These are phyloP conservation scores for Choristoneura fumiferana DNA, from an alignment of 1,140 invertebrate species.

Conservation along the genomic window DNA sequence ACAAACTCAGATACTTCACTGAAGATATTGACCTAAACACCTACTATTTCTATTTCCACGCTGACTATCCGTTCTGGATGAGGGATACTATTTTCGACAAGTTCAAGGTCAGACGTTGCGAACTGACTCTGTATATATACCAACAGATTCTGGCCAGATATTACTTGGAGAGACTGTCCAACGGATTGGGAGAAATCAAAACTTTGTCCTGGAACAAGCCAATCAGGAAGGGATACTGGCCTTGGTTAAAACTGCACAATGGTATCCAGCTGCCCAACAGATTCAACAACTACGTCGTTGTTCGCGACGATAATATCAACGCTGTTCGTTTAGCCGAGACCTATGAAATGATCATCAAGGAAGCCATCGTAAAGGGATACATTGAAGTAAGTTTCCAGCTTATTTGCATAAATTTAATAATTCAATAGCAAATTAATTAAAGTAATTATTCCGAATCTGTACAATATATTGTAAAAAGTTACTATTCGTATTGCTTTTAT, in stretches of 20 bases:
- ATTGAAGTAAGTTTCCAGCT: slow-evolving; percentile 68
- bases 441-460: no score
- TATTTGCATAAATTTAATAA: no score
- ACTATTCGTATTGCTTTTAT: slow-evolving; percentile 3
- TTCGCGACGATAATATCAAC: slow-evolving; percentile 73
- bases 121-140: slow-evolving; percentile 80
- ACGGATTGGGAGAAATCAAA: slow-evolving; percentile 79
- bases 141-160: slow-evolving; percentile 82
- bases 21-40: slow-evolving; percentile 85
- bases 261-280: slow-evolving; percentile 82
- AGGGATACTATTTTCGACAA: slow-evolving; percentile 77
- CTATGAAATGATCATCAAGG: slow-evolving; percentile 80
- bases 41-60: slow-evolving; percentile 84
- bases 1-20: slow-evolving; percentile 81
- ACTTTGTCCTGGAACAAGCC: slow-evolving; percentile 73
- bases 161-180: slow-evolving; percentile 82
- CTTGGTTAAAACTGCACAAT: slow-evolving; percentile 81
- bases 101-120: slow-evolving; percentile 79
- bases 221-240: slow-evolving; percentile 80
- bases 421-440: no score
- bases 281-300: slow-evolving; percentile 78
- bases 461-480: not conserved
- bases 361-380: slow-evolving; percentile 82
- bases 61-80: slow-evolving; percentile 84
- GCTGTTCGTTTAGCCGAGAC: slow-evolving; percentile 72